Percentiles rank a stretch among this genome's conserved stretches.
These are phyloP conservation scores for Artibeus lituratus DNA, from an alignment of 2,797 vertebrate species.

Conservation along the genomic window DNA sequence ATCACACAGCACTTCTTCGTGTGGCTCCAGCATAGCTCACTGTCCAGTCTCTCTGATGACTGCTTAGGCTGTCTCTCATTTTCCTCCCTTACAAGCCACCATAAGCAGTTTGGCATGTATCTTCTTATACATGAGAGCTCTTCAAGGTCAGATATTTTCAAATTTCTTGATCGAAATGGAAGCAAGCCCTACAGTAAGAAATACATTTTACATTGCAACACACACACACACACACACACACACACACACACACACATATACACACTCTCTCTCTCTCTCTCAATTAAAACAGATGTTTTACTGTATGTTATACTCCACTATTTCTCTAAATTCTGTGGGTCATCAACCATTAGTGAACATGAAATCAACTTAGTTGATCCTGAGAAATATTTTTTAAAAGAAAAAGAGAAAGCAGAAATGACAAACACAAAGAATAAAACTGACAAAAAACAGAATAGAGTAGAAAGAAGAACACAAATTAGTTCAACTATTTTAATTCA, in stretches of 20 bases:
- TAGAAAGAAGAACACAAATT: neutral
- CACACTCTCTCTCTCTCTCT: neutral
- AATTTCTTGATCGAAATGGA: neutral
- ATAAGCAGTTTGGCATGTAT: neutral
- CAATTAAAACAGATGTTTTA: neutral
- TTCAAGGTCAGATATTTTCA: neutral
- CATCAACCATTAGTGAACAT: neutral
- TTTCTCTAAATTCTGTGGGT: neutral
- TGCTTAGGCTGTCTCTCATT: neutral
- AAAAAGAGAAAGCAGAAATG: neutral
- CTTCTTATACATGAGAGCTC: neutral
- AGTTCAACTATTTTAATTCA: neutral
- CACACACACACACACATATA: too few species aligned
- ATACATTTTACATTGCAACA: neutral
- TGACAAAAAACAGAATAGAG: neutral
- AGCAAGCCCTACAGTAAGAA: neutral
- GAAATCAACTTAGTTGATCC: neutral
- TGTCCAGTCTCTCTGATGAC: neutral
- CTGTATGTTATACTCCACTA: neutral
- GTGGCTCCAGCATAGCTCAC: neutral
- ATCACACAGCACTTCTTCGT: neutral
- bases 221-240: neutral
- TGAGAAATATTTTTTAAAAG: neutral
- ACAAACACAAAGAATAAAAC: neutral
- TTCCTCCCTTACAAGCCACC: neutral